phyloP scores from a whole-genome alignment of 1,140 invertebrate genomes.

The Nephotettix cincticeps region DNA sequence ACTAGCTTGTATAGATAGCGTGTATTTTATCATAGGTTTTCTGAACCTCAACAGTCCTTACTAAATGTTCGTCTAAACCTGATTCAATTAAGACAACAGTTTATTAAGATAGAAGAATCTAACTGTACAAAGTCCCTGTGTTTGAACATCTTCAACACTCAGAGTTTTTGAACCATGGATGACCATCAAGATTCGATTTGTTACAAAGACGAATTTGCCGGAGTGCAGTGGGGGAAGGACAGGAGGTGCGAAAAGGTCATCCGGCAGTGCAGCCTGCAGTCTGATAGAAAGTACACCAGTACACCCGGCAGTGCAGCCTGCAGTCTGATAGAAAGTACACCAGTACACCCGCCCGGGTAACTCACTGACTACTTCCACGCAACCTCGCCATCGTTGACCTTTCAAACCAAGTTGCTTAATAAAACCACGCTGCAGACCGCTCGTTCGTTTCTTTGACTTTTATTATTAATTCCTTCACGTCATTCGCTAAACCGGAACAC shows the following conservation, averaged over 20 bases:
- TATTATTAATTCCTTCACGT: neutral
- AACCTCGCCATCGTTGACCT: neutral
- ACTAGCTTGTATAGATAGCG: too few species aligned
- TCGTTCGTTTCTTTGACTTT: neutral
- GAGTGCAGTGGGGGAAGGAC: too few species aligned
- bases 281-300: slow-evolving; percentile 7
- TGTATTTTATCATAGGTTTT: too few species aligned
- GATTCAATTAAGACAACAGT: too few species aligned
- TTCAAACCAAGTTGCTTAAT: neutral
- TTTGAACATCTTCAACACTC: too few species aligned
- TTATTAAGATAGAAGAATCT: too few species aligned
- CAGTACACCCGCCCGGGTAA: neutral
- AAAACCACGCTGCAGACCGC: neutral
- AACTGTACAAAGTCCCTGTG: too few species aligned
- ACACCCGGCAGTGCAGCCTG: neutral
- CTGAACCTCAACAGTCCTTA: too few species aligned
- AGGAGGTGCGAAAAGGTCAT: neutral
- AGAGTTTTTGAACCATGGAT: too few species aligned
- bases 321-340: slow-evolving; percentile 13
- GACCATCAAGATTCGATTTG: too few species aligned
- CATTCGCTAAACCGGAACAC: neutral
- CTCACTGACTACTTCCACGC: slow-evolving; percentile 14
- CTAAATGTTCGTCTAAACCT: too few species aligned
- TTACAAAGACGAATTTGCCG: too few species aligned
- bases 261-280: neutral